These are phyloP conservation scores for Sciurus carolinensis DNA, from an alignment of 2,797 vertebrate genomes.

Conservation along the genomic window DNA sequence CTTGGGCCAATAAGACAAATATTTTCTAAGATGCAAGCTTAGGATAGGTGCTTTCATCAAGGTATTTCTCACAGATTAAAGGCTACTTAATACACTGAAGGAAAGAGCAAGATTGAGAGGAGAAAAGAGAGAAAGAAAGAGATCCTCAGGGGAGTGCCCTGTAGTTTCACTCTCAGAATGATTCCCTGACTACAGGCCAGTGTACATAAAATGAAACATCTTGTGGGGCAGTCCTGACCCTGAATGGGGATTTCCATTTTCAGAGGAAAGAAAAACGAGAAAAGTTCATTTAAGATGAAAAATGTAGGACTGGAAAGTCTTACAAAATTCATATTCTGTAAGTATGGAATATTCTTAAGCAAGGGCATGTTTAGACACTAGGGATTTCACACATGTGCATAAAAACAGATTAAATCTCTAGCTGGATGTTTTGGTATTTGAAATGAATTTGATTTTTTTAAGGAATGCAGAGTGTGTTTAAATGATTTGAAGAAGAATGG, in stretches of 20 bases:
- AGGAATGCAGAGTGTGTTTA: slow-evolving; percentile 87
- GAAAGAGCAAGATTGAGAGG: not conserved
- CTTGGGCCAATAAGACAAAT: slow-evolving; percentile 14
- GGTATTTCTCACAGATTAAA: slow-evolving; percentile 24
- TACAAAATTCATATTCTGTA: slow-evolving; percentile 34
- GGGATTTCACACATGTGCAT: slow-evolving; percentile 81
- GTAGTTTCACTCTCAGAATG: not conserved
- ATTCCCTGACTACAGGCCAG: not conserved
- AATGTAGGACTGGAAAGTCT: not conserved
- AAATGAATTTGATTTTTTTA: slow-evolving; percentile 85
- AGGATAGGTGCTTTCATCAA: slow-evolving; percentile 16
- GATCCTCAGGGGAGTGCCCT: not conserved
- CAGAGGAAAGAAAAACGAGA: not conserved
- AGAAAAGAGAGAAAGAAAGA: too few species aligned
- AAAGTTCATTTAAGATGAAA: slow-evolving; percentile 28
- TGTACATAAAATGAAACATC: slow-evolving; percentile 15
- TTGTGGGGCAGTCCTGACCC: not conserved
- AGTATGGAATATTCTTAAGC: not conserved
- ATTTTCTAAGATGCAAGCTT: not conserved
- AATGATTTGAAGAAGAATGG: slow-evolving; percentile 86
- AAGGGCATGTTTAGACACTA: not conserved
- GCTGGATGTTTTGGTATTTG: slow-evolving; percentile 82
- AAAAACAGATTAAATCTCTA: slow-evolving; percentile 85
- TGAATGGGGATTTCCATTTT: slow-evolving; percentile 58
- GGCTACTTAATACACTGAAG: not conserved